Percentiles rank a stretch among this genome's conserved stretches.
Evolutionary conservation across 1,140 invertebrate genomes (phyloP).

Genomic region (Pseudachorutes palmiensis): DNA sequence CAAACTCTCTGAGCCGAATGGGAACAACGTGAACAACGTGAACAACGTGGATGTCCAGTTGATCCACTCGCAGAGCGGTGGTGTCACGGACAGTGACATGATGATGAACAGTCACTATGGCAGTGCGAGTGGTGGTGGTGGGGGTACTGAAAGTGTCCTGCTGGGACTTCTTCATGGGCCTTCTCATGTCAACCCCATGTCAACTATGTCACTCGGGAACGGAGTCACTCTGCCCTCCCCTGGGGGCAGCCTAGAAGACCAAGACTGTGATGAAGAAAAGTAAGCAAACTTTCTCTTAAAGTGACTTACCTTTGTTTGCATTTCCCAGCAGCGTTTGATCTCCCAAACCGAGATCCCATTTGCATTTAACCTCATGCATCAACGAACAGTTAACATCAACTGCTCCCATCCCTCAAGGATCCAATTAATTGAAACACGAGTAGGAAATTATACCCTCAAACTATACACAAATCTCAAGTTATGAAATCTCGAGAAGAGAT

Average conservation of each 20-base stretch:
- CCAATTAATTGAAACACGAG: too few species aligned
- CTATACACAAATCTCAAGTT: too few species aligned
- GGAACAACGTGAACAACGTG: constrained; percentile 34
- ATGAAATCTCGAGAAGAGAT: too few species aligned
- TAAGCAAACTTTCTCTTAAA: constrained; percentile 23
- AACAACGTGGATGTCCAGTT: not conserved
- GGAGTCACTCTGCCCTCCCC: constrained; percentile 30
- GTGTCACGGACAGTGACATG: constrained; percentile 9
- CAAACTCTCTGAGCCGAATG: constrained; percentile 30
- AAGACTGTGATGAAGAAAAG: constrained; percentile 38
- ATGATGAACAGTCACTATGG: constrained; percentile 20
- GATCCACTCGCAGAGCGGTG: not conserved
- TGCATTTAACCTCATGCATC: too few species aligned
- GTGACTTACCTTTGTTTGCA: too few species aligned
- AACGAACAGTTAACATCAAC: too few species aligned
- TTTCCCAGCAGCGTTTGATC: too few species aligned
- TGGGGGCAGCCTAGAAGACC: constrained; percentile 35
- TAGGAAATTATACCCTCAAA: too few species aligned
- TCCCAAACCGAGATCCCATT: too few species aligned
- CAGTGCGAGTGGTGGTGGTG: constrained; percentile 10
- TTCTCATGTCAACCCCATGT: not conserved
- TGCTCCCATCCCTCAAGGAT: too few species aligned
- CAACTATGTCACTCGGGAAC: not conserved
- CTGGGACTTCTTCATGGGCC: constrained; percentile 16
- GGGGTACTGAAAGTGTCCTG: constrained; percentile 16